A percentile compares a stretch with the other conserved stretches of the same genome.
Conservation (phyloP, 2,888 invertebrate genomes). For the Dysmachus trigonus region DNA sequence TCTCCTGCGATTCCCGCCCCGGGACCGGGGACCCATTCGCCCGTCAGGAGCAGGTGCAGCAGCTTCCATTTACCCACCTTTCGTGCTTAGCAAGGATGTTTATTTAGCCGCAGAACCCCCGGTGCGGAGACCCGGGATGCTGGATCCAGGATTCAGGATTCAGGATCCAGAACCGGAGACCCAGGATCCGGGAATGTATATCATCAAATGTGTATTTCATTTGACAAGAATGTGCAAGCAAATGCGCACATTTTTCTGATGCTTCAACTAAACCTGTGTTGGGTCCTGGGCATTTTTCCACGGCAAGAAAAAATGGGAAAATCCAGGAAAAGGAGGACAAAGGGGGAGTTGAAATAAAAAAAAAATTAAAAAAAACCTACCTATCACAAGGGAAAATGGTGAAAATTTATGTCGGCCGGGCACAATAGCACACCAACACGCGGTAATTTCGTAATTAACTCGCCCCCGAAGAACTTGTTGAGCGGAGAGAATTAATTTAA, state of each 20-base stretch:
- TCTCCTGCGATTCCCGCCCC: not conserved
- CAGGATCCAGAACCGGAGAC: too few species aligned
- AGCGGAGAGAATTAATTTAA: constrained; percentile 14
- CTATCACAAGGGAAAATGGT: not conserved
- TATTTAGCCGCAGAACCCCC: constrained; percentile 10
- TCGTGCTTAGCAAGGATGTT: not conserved
- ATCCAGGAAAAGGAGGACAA: not conserved
- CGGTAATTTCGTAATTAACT: constrained; percentile 16
- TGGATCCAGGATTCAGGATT: too few species aligned
- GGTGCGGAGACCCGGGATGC: not conserved
- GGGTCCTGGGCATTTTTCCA: not conserved
- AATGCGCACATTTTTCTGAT: not conserved
- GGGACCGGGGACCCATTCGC: not conserved
- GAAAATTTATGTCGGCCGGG: not conserved
- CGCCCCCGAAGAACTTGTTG: not conserved
- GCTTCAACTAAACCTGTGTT: not conserved
- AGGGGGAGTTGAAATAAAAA: not conserved
- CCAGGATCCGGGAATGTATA: not conserved
- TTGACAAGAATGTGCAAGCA: not conserved
- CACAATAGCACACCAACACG: not conserved
- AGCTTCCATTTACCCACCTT: not conserved
- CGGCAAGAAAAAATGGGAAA: not conserved
- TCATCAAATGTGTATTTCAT: not conserved
- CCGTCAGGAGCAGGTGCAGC: not conserved
- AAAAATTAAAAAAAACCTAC: not conserved